These are phyloP conservation scores for Polia nebulosa DNA, from an alignment of 2,888 invertebrate genomes.

Conservation along the genomic window DNA sequence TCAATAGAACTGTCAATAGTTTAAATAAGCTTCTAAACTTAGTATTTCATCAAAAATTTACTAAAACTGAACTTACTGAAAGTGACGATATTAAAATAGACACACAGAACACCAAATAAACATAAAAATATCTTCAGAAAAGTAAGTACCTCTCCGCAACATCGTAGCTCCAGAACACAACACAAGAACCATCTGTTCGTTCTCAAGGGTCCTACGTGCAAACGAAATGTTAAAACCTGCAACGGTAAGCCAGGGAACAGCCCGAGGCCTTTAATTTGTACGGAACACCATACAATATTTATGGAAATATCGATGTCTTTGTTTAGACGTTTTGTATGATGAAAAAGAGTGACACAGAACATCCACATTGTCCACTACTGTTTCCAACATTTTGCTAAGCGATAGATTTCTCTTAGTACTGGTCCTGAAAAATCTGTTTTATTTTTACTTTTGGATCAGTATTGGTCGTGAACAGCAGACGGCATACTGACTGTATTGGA, in stretches of 20 bases:
- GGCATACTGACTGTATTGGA: not conserved
- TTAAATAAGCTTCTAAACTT: too few species aligned
- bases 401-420: not conserved
- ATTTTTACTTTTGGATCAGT: not conserved
- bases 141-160: slow-evolving; percentile 26
- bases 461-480: not conserved
- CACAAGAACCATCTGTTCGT: slow-evolving; percentile 83
- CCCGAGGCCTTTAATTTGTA: slow-evolving; percentile 85
- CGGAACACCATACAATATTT: slow-evolving; percentile 69
- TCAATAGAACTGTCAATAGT: too few species aligned
- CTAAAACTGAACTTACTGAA: too few species aligned
- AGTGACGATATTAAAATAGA: too few species aligned
- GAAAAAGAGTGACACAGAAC: slow-evolving; percentile 24
- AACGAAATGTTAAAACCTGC: slow-evolving; percentile 81
- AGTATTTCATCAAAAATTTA: too few species aligned
- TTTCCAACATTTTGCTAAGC: too few species aligned
- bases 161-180: slow-evolving; percentile 59
- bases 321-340: slow-evolving; percentile 53
- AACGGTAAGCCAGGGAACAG: slow-evolving; percentile 77
- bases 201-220: slow-evolving; percentile 83
- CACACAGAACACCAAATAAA: too few species aligned
- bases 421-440: too few species aligned
- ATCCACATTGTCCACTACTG: not conserved
- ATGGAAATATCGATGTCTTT: slow-evolving; percentile 69
- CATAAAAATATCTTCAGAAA: not conserved